phyloP scores from a whole-genome alignment of 2,113 vertebrate species.

The Siniperca chuatsi region DNA sequence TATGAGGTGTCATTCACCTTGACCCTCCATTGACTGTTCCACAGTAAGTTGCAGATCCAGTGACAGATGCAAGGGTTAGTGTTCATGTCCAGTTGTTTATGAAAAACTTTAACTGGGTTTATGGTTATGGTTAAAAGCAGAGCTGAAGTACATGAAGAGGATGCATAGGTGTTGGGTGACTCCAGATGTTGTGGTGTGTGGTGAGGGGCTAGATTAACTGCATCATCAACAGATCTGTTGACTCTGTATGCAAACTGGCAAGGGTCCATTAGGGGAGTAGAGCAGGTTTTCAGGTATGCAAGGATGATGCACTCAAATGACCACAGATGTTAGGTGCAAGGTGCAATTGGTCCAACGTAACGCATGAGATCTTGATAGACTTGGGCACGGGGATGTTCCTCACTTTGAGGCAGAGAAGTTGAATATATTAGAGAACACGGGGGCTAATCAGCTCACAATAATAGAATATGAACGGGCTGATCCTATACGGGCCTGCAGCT shows the following conservation, averaged over 20 bases:
- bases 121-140: not conserved
- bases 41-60: too few species aligned
- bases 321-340: not conserved
- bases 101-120: not conserved
- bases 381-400: too few species aligned
- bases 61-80: too few species aligned
- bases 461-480: too few species aligned
- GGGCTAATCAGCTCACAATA: too few species aligned
- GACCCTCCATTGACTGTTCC: not conserved
- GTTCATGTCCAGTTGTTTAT: not conserved
- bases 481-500: too few species aligned
- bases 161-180: not conserved
- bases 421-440: too few species aligned
- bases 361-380: too few species aligned
- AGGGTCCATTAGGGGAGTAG: not conserved
- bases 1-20: not conserved
- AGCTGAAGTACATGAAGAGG: too few species aligned
- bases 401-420: too few species aligned
- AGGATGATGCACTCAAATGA: not conserved
- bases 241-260: too few species aligned
- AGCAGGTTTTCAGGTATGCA: not conserved
- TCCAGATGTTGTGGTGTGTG: not conserved
- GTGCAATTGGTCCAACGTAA: not conserved
- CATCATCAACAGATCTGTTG: not conserved
- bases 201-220: not conserved